Evolutionary conservation across 1,140 invertebrate genomes (phyloP), one percentile per base, ranked within the genome.

Genomic region (Zeugodacus cucurbitae): DNA sequence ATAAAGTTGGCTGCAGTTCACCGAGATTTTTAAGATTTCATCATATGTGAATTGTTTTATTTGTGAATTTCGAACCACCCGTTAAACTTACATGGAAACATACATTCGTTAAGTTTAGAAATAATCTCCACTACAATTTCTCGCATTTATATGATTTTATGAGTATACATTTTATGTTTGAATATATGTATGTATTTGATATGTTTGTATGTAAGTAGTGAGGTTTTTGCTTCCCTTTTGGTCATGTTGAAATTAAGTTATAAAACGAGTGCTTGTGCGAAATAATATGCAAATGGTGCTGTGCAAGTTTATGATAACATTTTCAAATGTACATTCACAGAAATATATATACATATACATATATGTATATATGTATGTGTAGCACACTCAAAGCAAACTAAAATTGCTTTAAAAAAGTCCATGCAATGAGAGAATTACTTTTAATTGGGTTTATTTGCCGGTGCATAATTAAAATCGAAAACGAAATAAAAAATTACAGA

Each of bases 171-270:
- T 74, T 37, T 37, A 37, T 74, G 4, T 22, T 26, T 3, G 14
- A 17, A 26, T 67, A 67, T 67, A 32, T 29, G n/a, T n/a, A n/a
- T n/a, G 29, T 34, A 32, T 62, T 59, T 59, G 58, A 10, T 67
- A 17, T 29, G 29, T 67, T 3, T 41, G 6, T 37, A 6, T 74
- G 34, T 37, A 20, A 8, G 26, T 26, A n/a, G n/a, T n/a, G 6
- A 17, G 17, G 34, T 37, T 70, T 41, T 37, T 74, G 67, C 34
- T 74, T 29, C 6, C 34, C 29, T 74, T 41, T 74, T 41, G 67
- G 64, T 67, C 29, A 67, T 67, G 26, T 67, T n/a, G 29, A 74
- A 74, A 74, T 74, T 74, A 74, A 74, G 67, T 74, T 74, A 74
- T 74, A 74, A 74, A 74, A 74, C 20, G 34, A 41, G 26, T 67